These are phyloP conservation scores for Argentina silus DNA, from an alignment of 2,797 vertebrate species.

Conservation along the genomic window DNA sequence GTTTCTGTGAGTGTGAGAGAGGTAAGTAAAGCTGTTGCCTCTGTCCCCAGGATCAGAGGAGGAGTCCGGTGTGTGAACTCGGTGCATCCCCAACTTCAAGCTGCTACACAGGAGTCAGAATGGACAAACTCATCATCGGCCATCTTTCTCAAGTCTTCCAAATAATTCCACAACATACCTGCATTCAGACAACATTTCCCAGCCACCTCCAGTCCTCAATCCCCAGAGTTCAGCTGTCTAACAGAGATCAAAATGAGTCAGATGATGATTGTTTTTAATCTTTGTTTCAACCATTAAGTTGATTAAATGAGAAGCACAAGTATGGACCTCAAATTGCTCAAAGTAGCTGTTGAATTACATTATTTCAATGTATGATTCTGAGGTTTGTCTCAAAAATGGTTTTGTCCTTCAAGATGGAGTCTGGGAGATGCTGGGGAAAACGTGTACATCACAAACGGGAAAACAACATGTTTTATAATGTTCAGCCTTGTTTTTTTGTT, in stretches of 20 bases:
- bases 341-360: background rate
- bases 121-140: conserved; percentile 69
- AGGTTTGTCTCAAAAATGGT: background rate
- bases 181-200: conserved; percentile 44
- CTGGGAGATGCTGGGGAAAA: conserved; percentile 47
- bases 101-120: conserved; percentile 77
- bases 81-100: conserved; percentile 74
- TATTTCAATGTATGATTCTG: conserved; percentile 4
- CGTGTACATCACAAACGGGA: conserved; percentile 31
- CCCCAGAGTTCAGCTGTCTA: conserved; percentile 7
- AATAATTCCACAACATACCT: conserved; percentile 57
- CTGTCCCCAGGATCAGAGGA: conserved; percentile 86
- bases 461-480: conserved; percentile 31
- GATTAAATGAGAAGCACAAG: background rate
- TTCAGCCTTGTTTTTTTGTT: conserved; percentile 29
- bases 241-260: conserved; percentile 8
- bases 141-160: conserved; percentile 56
- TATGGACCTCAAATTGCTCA: background rate
- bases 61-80: conserved; percentile 86
- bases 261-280: background rate
- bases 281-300: background rate
- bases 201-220: conserved; percentile 39
- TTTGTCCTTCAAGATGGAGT: conserved; percentile 17
- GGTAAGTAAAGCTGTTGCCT: conserved; percentile 48
- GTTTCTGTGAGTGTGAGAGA: background rate